A percentile compares a stretch with the other conserved stretches of the same genome.
phyloP scores from a whole-genome alignment of 2,797 vertebrate species.

The Sarcophilus harrisii region DNA sequence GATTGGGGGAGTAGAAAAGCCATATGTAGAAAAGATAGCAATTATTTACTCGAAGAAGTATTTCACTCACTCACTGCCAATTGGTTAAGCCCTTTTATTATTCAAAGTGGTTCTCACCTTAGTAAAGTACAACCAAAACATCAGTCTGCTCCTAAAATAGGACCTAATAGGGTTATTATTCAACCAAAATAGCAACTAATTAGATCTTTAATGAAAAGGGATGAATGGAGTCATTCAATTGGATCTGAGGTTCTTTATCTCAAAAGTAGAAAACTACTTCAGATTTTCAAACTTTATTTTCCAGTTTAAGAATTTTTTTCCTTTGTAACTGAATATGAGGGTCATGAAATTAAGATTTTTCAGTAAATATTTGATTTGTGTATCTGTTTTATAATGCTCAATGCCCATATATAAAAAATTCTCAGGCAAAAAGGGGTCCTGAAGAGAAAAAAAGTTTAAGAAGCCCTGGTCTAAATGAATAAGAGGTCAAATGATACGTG shows the following conservation, averaged over 20 bases:
- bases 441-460: too few relatives aligned
- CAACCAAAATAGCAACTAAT: neutral
- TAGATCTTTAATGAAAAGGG: constrained; percentile 43
- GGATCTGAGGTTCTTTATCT: constrained; percentile 38
- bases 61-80: neutral
- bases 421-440: too few relatives aligned
- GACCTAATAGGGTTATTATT: neutral
- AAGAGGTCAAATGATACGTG: neutral
- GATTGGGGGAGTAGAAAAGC: constrained; percentile 37
- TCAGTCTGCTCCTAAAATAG: constrained; percentile 43
- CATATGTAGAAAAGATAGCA: constrained; percentile 50
- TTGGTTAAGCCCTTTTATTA: constrained; percentile 40
- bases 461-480: neutral
- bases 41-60: neutral
- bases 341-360: too few relatives aligned
- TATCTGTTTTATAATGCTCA: too few relatives aligned
- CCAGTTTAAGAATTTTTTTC: constrained; percentile 52
- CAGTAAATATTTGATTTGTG: too few relatives aligned
- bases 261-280: constrained; percentile 54
- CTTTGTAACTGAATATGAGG: too few relatives aligned
- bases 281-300: constrained; percentile 47
- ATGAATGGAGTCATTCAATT: neutral
- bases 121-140: neutral
- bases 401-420: too few relatives aligned
- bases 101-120: constrained; percentile 47